Conservation (phyloP, 1,140 invertebrate species). For the Neodiprion virginianus region DNA sequence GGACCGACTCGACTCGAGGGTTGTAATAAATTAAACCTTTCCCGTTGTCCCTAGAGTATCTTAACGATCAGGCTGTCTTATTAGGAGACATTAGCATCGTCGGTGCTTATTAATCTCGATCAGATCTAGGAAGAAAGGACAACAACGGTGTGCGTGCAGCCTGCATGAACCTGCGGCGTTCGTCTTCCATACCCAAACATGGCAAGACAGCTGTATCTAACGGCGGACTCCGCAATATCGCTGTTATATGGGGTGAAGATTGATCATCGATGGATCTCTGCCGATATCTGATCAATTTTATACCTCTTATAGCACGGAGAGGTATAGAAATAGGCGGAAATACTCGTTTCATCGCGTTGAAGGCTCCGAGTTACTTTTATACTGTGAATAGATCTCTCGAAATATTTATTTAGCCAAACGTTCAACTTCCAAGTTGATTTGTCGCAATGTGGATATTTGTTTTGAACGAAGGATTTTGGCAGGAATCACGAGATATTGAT, state of each 20-base stretch:
- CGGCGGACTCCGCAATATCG: background rate
- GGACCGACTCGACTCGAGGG: background rate
- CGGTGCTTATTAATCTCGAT: slow-evolving; percentile 19
- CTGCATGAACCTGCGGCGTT: background rate
- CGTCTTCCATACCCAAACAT: background rate
- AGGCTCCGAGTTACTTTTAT: too few relatives aligned
- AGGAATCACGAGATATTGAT: too few relatives aligned
- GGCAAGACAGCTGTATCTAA: background rate
- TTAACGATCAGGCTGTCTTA: slow-evolving; percentile 11
- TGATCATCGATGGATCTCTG: background rate
- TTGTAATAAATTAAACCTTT: background rate
- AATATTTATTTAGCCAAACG: too few relatives aligned
- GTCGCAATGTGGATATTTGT: too few relatives aligned
- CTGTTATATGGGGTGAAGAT: background rate
- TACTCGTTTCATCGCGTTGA: too few relatives aligned
- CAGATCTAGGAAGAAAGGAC: background rate
- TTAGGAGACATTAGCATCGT: slow-evolving; percentile 21
- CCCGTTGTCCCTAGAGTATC: background rate
- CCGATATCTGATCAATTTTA: too few relatives aligned
- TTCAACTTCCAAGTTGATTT: too few relatives aligned
- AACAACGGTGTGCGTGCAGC: background rate
- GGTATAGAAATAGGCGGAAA: too few relatives aligned
- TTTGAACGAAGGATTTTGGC: too few relatives aligned
- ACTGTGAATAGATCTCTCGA: too few relatives aligned
- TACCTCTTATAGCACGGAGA: too few relatives aligned